Base-by-base conservation (phyloP, 35 echinoderm and acorn worm species). In the Patiria miniata region DNA sequence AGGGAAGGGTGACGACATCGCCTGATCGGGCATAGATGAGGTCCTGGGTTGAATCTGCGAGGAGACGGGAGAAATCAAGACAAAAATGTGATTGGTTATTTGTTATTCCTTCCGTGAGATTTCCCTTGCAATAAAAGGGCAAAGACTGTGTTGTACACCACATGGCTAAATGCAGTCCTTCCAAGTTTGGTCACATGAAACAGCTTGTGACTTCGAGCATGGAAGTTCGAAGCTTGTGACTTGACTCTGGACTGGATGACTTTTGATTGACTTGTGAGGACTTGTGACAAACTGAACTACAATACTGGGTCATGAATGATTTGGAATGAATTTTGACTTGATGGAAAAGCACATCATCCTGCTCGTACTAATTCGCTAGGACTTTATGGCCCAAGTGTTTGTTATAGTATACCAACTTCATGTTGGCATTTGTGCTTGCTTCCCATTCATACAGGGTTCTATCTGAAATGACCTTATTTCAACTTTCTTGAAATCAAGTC, bases 1-100 rank as follows among this genome's bases (percentile, higher is more conserved):
- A 95, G 4, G 93, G 93, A 21, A 95, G 84, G 9, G 79, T 53
- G 8, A 95, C 93, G 17, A 83, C 87, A 42, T 91, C 88, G 8
- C 93, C 93, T 8, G 34, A 79, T 12, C 93, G 56, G 32, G 61
- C 78, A 33, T 81, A 54, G 36, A 89, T 52, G 1, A 5, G 0
- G 14, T 73, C 65, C 26, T 73, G 26, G 0, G 2, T 32, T 14
- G 65, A 73, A 73, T 73, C 65, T 73, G 65, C 34, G 29, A 18
- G 28, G 19, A 60, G 57, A 73, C 14, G 26, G 34, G 26, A 73
- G 34, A 69, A 12, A 32, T 28, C 1, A 68, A 23, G 7, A 73
- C 22, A 73, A 36, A 55, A 19, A 55, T 55, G n/a, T n/a, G n/a
- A n/a, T 55, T 55, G 21, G 52, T 19, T 55, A 0, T 55, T 55